These are phyloP conservation scores for Serilophus lunatus DNA, from an alignment of 2,113 vertebrate species.

Conservation along the genomic window DNA sequence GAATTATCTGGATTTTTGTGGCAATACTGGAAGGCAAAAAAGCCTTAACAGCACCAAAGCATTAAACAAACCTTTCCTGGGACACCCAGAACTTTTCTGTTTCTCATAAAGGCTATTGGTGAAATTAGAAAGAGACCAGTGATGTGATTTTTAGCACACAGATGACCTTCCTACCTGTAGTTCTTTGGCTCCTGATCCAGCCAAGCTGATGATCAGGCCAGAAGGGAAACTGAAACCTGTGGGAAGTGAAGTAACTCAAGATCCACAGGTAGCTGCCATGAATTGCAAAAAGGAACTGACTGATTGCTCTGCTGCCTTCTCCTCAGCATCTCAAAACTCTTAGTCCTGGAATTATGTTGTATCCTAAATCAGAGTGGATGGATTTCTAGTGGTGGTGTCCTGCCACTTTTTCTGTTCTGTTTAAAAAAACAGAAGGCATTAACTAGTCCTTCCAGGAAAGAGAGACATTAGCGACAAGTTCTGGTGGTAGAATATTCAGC, in stretches of 20 bases:
- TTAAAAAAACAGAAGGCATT: background rate
- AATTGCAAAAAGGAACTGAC: background rate
- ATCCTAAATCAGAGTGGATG: background rate
- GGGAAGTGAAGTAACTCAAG: background rate
- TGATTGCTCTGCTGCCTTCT: too few relatives aligned
- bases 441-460: background rate
- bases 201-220: background rate
- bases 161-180: background rate
- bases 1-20: constrained; percentile 56
- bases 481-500: background rate
- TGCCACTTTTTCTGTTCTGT: background rate
- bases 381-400: background rate
- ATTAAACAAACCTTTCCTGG: background rate
- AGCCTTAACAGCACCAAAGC: background rate
- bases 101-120: background rate
- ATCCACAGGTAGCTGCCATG: background rate
- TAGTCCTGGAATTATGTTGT: background rate
- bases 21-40: constrained; percentile 55
- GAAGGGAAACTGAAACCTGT: background rate
- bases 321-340: too few relatives aligned
- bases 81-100: background rate
- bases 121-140: background rate
- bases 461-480: background rate
- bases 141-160: background rate
- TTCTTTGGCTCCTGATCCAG: background rate